Evolutionary conservation across 2,888 invertebrate species (phyloP), one percentile per base, ranked within the genome.

Genomic region (Parthenolecanium corni): DNA sequence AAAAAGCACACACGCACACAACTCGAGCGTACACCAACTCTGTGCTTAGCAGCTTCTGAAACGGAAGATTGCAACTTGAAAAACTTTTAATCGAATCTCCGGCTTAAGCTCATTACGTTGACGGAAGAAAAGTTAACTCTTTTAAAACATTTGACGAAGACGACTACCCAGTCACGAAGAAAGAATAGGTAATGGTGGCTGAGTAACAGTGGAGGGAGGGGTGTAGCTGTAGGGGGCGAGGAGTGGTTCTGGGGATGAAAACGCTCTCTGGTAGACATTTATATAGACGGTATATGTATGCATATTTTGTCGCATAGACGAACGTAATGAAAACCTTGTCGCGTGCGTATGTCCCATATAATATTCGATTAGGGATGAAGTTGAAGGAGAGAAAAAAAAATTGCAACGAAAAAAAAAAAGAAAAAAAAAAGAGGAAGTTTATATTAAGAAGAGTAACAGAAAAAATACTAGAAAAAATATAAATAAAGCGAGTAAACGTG

Each of bases 31-130:
- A 14, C n/a, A 31, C 31, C 20, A 12, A 31, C 31, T 31, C 5
- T 31, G 31, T 31, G 9, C 5, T 4, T 31, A 31, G 5, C 9
- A 31, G 31, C 4, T 31, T 31, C 31, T 31, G 31, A 9, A 31
- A 9, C 6, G n/a, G 51, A 53, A 53, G 53, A 53, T 53, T 53
- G 53, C 21, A 40, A 53, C 53, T 53, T 53, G 23, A 53, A 31
- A n/a, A 53, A 53, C 53, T 53, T 53, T 53, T 53, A 53, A 53
- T 53, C 53, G 53, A 53, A 53, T 53, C 53, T 40, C 53, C 53
- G 53, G 40, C 53, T 23, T 53, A 53, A 53, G 53, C 53, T 53
- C 53, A 53, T 53, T 53, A 53, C 53, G 53, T 53, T 38, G 53
- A 53, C 40, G 40, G 42, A 53, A 53, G 40, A 40, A 53, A 53